phyloP scores from a whole-genome alignment of 1,140 invertebrate genomes.

The Drosophila parvula region DNA sequence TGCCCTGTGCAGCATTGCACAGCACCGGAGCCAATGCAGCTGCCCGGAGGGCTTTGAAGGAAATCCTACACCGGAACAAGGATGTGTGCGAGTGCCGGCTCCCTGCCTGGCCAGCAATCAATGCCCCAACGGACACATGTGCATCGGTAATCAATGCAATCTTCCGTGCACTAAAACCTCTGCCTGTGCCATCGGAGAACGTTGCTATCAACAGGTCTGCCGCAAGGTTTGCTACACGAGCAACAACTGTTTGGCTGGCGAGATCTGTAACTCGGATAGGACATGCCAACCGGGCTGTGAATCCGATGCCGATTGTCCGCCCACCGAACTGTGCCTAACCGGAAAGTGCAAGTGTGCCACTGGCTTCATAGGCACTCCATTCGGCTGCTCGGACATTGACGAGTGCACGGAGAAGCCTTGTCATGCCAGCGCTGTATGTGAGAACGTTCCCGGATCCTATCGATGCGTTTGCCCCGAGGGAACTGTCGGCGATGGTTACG shows the following conservation, averaged over 20 bases:
- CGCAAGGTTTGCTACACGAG: constrained; percentile 94
- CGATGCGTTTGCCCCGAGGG: constrained; percentile 91
- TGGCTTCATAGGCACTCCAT: constrained; percentile 88
- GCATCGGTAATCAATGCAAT: constrained; percentile 90
- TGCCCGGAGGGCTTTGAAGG: constrained; percentile 93
- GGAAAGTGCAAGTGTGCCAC: constrained; percentile 91
- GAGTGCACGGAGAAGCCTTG: constrained; percentile 93
- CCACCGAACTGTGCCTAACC: constrained; percentile 91
- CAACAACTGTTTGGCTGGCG: constrained; percentile 94
- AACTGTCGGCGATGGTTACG: constrained; percentile 91
- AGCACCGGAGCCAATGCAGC: constrained; percentile 89
- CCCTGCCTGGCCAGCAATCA: constrained; percentile 87
- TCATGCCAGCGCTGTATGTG: constrained; percentile 90
- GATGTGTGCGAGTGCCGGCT: constrained; percentile 91
- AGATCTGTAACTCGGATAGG: constrained; percentile 92
- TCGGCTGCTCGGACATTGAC: constrained; percentile 90
- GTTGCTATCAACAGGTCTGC: constrained; percentile 91
- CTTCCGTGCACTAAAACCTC: constrained; percentile 89
- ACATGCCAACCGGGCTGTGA: constrained; percentile 93
- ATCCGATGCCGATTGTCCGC: constrained; percentile 91
- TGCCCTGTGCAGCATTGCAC: constrained; percentile 89
- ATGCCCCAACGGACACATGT: constrained; percentile 90
- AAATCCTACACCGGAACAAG: constrained; percentile 94
- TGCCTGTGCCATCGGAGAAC: constrained; percentile 92
- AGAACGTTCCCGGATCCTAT: constrained; percentile 92